Evolutionary conservation across 2,888 invertebrate species (phyloP), one percentile per base, ranked within the genome.

Genomic region (Thecophora atra): DNA sequence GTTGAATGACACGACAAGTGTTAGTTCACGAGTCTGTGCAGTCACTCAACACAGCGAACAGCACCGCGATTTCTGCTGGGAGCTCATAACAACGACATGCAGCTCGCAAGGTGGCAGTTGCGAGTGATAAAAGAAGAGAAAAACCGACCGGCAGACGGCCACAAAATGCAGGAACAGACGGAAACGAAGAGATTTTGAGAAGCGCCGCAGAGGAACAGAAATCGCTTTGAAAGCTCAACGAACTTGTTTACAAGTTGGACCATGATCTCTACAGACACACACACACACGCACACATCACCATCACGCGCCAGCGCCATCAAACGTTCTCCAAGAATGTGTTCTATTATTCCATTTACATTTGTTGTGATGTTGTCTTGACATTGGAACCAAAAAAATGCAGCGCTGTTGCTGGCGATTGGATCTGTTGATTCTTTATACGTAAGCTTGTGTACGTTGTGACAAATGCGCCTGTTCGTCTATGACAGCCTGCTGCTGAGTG

Each of bases 151-250:
- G 11, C 11, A 54, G 56, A 56, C 64, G n/a, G 44, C 37, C 26
- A 54, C 26, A 51, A 52, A 11, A 37, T 11, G n/a, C 47, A 47
- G 11, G 3, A n/a, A 47, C 47, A 47, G n/a, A 28, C 68, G 58
- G 30, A 60, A n/a, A 30, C 30, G n/a, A 28, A 54, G 47, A 17
- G 51, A 15, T n/a, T 21, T 4, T 21, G 11, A 21, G 8, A 52
- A 52, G 26, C 13, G 60, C 5, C 19, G 15, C 21, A 51, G 68
- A 42, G 42, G 44, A 62, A 17, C 42, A 24, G 44, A 72, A 62
- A 54, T 70, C 72, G 13, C 72, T 44, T 72, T 58, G 28, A 60
- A 65, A 72, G 72, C 72, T 64, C 72, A 72, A 72, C 65, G 72
- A 72, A 72, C 72, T 72, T 70, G 30, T 54, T 67, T 54, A 37